Percentiles rank a stretch among this genome's conserved stretches.
phyloP scores from a whole-genome alignment of 2,797 vertebrate species.

The Enteromius radiatus region DNA sequence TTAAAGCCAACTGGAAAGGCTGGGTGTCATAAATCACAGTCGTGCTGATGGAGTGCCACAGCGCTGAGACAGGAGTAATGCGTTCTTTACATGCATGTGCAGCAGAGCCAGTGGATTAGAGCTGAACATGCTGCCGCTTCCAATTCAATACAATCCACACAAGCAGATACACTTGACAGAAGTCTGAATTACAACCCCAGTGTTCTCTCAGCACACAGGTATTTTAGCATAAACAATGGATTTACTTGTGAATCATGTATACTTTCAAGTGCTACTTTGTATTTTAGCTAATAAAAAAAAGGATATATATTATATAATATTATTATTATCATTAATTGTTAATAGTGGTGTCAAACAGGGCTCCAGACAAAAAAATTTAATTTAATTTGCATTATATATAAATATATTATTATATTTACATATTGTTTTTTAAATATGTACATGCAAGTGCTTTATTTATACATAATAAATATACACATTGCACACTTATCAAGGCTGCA shows the following conservation, averaged over 20 bases:
- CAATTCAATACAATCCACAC: constrained; percentile 19
- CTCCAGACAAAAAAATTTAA: no score
- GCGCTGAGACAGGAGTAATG: constrained; percentile 34
- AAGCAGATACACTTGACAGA: neutral
- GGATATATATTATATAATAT: no score
- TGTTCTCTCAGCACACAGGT: neutral
- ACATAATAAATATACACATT: no score
- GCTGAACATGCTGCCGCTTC: neutral
- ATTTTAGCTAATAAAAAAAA: neutral
- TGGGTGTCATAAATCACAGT: constrained; percentile 30
- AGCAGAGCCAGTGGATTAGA: constrained; percentile 33
- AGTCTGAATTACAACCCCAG: constrained; percentile 6
- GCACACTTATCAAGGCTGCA: no score
- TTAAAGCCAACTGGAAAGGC: constrained; percentile 29
- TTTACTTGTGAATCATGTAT: neutral
- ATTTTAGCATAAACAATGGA: neutral
- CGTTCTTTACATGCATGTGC: constrained; percentile 39
- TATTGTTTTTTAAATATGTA: no score
- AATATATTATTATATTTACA: no score
- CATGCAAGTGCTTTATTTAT: no score
- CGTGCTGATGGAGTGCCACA: constrained; percentile 28
- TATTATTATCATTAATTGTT: no score
- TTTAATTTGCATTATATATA: no score
- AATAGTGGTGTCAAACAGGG: no score
- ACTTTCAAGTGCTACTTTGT: neutral